Conservation (phyloP, 2,797 vertebrate species). For the Galagoides demidoff region DNA sequence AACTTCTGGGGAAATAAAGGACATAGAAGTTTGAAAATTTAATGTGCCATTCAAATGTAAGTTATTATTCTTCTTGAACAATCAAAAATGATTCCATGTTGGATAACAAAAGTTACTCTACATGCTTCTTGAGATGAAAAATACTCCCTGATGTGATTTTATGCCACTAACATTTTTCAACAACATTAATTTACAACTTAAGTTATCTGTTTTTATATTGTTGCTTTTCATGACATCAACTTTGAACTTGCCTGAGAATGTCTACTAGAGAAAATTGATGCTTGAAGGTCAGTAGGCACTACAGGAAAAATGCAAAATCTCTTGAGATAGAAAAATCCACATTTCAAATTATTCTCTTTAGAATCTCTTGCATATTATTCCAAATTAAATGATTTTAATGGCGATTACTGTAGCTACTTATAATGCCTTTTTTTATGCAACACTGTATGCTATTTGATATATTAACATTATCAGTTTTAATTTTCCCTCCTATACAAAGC, state of each 20-base stretch:
- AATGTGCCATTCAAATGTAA: neutral
- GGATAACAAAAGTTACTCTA: neutral
- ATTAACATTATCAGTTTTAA: neutral
- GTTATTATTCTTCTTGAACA: neutral
- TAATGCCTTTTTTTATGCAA: neutral
- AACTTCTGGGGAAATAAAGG: neutral
- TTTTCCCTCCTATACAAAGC: neutral
- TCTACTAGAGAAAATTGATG: neutral
- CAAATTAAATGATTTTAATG: conserved; percentile 10
- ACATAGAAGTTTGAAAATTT: neutral
- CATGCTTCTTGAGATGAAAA: conserved; percentile 10
- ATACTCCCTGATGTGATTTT: neutral
- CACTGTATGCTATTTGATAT: neutral
- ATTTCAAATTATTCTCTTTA: conserved; percentile 27
- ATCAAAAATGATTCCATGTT: neutral
- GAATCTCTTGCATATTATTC: neutral
- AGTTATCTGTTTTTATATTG: neutral
- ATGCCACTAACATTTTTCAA: neutral
- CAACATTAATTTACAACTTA: neutral
- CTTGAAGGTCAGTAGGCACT: neutral
- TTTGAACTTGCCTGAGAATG: neutral
- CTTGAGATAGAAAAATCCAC: neutral
- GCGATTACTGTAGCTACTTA: neutral
- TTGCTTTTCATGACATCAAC: neutral
- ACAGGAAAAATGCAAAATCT: neutral